phyloP scores from a whole-genome alignment of 2,113 vertebrate genomes.

The Apeltes quadracus region DNA sequence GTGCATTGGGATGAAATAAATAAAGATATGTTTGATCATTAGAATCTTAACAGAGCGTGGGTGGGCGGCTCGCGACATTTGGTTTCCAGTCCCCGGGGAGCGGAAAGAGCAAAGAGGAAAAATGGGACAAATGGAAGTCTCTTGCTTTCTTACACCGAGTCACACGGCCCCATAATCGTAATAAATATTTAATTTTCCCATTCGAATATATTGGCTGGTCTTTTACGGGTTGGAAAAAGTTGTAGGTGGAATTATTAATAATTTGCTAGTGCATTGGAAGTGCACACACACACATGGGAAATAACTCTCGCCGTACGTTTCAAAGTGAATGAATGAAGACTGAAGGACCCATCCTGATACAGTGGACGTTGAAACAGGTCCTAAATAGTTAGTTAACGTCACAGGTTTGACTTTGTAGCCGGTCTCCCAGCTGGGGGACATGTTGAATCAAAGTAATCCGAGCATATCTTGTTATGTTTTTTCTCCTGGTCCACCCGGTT shows the following conservation, averaged over 20 bases:
- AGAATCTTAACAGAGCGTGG: conserved; percentile 35
- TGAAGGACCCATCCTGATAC: background rate
- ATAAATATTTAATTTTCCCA: conserved; percentile 71
- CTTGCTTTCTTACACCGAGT: conserved; percentile 37
- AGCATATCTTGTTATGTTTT: background rate
- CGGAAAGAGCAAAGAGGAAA: conserved; percentile 43
- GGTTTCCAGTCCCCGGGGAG: conserved; percentile 37
- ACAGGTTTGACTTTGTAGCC: conserved; percentile 29
- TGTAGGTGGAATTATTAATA: conserved; percentile 10
- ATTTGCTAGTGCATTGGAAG: background rate
- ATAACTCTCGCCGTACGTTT: background rate
- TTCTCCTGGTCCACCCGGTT: conserved; percentile 11
- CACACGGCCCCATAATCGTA: conserved; percentile 52
- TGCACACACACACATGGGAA: background rate
- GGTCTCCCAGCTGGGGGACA: conserved; percentile 26
- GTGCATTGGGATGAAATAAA: conserved; percentile 37
- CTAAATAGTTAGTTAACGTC: conserved; percentile 51
- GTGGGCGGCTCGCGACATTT: conserved; percentile 22
- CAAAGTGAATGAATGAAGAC: conserved; percentile 9
- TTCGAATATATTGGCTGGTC: conserved; percentile 44
- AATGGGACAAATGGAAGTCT: conserved; percentile 59
- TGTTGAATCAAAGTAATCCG: background rate
- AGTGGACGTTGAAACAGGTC: conserved; percentile 7
- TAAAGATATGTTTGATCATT: conserved; percentile 44
- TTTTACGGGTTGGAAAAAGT: background rate